Evolutionary conservation across 2,113 vertebrate genomes (phyloP).

Genomic region (Muntiacus muntjak): DNA sequence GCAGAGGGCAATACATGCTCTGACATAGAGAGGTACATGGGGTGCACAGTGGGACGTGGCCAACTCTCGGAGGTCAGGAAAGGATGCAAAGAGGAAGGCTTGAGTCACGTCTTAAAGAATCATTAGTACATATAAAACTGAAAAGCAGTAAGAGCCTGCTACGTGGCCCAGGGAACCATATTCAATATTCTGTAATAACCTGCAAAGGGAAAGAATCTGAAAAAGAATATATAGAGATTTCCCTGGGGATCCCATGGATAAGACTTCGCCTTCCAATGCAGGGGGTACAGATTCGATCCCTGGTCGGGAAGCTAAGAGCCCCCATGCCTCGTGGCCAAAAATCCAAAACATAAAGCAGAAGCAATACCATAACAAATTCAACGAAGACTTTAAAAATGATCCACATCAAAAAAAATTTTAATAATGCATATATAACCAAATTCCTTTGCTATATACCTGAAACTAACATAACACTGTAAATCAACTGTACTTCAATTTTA

Average conservation of each 20-base stretch:
- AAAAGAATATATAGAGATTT: not conserved
- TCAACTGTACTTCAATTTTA: not conserved
- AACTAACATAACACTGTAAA: not conserved
- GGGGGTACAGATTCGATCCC: not conserved
- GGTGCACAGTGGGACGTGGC: fast-evolving
- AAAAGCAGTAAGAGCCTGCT: not conserved
- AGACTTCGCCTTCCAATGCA: not conserved
- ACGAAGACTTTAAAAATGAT: not conserved
- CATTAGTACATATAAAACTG: not conserved
- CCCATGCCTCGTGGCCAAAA: not conserved
- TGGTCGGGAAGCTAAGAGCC: not conserved
- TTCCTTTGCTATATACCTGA: not conserved
- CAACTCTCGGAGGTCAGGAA: not conserved
- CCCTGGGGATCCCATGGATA: not conserved
- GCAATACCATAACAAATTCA: not conserved
- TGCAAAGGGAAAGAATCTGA: not conserved
- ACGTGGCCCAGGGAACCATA: not conserved
- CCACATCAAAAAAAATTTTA: not conserved
- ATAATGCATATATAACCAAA: not conserved
- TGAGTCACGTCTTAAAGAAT: not conserved
- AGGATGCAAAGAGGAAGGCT: not conserved
- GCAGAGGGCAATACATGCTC: fast-evolving
- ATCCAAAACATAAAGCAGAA: not conserved
- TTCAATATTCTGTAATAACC: not conserved
- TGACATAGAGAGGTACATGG: fast-evolving